phyloP scores from a whole-genome alignment of 2,888 invertebrate species.

The Homarus gammarus region DNA sequence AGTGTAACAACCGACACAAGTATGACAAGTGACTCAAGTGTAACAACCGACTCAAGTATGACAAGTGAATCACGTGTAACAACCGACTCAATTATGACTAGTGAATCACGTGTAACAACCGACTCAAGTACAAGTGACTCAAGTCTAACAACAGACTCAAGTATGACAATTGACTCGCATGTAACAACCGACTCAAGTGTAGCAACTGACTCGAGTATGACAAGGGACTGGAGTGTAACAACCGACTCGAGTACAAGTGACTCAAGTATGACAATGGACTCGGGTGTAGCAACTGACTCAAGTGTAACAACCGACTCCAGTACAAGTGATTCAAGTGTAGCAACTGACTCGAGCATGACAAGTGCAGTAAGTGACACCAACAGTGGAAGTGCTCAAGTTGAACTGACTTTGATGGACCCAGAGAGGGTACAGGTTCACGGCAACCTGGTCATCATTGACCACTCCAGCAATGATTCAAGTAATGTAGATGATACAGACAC shows the following conservation, averaged over 20 bases:
- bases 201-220: background rate
- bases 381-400: background rate
- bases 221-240: background rate
- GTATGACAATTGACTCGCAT: no score
- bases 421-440: constrained; percentile 48
- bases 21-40: background rate
- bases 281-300: background rate
- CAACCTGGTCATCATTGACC: constrained; percentile 19
- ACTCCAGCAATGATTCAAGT: background rate
- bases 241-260: no score
- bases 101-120: background rate
- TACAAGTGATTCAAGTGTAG: background rate
- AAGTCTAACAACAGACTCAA: background rate
- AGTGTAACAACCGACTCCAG: background rate
- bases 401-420: constrained; percentile 43
- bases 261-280: background rate
- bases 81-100: background rate
- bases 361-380: background rate
- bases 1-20: background rate
- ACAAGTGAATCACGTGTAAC: no score
- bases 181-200: background rate
- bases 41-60: background rate
- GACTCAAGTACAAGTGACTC: no score
- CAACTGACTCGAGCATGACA: background rate
- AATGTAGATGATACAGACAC: background rate